Base-by-base conservation (phyloP, 2,797 vertebrate genomes). In the Acropternis orthonyx region DNA sequence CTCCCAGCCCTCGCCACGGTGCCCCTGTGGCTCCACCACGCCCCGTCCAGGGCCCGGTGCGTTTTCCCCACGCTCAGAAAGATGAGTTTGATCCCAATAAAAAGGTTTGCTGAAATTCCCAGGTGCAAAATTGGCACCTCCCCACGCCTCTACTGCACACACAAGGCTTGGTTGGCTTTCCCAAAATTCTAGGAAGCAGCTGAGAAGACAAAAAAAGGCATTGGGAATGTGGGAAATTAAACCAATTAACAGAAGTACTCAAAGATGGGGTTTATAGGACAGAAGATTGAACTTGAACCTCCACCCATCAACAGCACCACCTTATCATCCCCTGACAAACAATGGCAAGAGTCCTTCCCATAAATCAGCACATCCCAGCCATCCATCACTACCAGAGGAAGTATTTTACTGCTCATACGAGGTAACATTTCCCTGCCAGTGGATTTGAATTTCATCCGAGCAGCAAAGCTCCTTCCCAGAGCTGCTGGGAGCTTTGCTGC, bases 41-140 rank as follows among this genome's bases (percentile, higher is more conserved):
- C 23, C 41, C 13, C 0, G 1, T 2, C 44, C n/a, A 41, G 36
- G n/a, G 10, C 73, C n/a, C 12, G 9, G 20, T 0, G 2, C 8
- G 44, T 11, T 24, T 54, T 37, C 72, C 41, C 43, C 36, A 67
- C 32, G 6, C n/a, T 62, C 43, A 28, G 36, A 36, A 44, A 37
- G 21, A 20, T 8, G 8, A 3, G 8, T 26, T 28, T 14, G 9
- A 56, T 10, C n/a, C 10, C n/a, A 46, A 66, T 12, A 58, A 49
- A 14, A 51, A 26, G 9, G 2, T 11, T 22, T 26, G 8, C 13
- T 36, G 15, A 55, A 37, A 14, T 41, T 12, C 44, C 14, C 27
- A 8, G 36, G 15, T 3, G 23, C n/a, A 30, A 12, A 12, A 8
- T 7, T 0, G 5, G 18, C 9, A 8, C 4, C 52, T 51, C 43